Conservation (phyloP, 2,797 vertebrate species). For the Tauraco hartlaubi region DNA sequence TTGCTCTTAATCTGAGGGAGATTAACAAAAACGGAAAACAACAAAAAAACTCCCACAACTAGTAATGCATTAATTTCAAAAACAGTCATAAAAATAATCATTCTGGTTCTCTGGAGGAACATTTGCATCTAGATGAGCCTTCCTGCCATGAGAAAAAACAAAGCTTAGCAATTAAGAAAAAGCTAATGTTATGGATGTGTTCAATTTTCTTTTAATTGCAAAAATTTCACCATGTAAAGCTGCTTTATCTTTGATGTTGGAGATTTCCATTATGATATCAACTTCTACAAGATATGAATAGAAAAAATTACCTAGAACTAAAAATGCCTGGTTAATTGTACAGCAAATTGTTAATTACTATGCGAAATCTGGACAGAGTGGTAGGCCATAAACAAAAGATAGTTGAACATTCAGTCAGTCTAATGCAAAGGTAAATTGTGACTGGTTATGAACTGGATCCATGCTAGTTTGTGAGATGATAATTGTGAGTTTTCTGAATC, state of each 20-base stretch:
- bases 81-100: conserved; percentile 19
- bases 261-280: background rate
- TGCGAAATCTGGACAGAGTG: background rate
- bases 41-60: accelerated
- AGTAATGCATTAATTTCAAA: conserved; percentile 25
- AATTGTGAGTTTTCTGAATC: background rate
- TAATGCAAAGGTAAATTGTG: background rate
- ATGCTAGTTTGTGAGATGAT: background rate
- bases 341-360: background rate
- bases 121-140: conserved; percentile 32
- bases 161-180: conserved; percentile 12
- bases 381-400: background rate
- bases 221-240: background rate
- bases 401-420: background rate
- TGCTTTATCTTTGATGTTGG: background rate
- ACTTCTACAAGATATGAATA: background rate
- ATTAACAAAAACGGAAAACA: background rate
- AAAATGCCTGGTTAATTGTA: background rate
- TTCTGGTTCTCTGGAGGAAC: background rate
- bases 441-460: background rate
- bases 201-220: conserved; percentile 29
- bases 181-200: background rate
- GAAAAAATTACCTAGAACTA: background rate
- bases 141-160: background rate
- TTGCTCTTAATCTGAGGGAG: background rate